Percentiles rank a stretch among this genome's conserved stretches.
Evolutionary conservation across 2,797 vertebrate genomes (phyloP).

Genomic region (Melanotaenia pygmaea): DNA sequence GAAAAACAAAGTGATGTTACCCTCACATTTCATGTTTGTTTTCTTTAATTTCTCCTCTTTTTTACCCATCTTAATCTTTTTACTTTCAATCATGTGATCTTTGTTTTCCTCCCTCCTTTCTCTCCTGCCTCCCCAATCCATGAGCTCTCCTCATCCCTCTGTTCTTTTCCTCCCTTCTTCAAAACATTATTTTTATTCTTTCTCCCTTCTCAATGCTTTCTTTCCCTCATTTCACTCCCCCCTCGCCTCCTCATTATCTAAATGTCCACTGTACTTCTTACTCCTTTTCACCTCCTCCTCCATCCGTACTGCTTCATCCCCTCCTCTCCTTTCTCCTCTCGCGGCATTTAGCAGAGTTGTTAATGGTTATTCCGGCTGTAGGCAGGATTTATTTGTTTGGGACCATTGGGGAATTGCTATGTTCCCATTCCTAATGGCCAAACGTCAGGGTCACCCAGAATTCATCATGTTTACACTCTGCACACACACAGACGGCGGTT

Average conservation of each 20-base stretch:
- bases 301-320: constrained; percentile 10
- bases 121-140: neutral
- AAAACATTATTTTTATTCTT: neutral
- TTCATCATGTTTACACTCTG: constrained; percentile 62
- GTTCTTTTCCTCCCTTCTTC: neutral
- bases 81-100: neutral
- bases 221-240: neutral
- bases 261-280: neutral
- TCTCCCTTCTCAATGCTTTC: neutral
- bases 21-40: constrained; percentile 67
- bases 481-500: neutral
- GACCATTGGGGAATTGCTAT: constrained; percentile 61
- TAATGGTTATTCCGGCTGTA: constrained; percentile 75
- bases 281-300: constrained; percentile 22
- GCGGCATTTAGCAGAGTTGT: constrained; percentile 66
- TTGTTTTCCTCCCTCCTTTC: neutral
- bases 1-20: constrained; percentile 63
- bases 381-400: constrained; percentile 77
- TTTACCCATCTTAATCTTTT: constrained; percentile 7
- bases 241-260: too few relatives aligned
- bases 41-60: constrained; percentile 73
- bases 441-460: constrained; percentile 56
- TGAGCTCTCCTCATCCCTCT: neutral
- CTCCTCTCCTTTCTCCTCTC: constrained; percentile 9
- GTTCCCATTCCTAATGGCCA: constrained; percentile 65